Base-by-base conservation (phyloP, 1,140 invertebrate genomes). In the Drosophila subobscura region DNA sequence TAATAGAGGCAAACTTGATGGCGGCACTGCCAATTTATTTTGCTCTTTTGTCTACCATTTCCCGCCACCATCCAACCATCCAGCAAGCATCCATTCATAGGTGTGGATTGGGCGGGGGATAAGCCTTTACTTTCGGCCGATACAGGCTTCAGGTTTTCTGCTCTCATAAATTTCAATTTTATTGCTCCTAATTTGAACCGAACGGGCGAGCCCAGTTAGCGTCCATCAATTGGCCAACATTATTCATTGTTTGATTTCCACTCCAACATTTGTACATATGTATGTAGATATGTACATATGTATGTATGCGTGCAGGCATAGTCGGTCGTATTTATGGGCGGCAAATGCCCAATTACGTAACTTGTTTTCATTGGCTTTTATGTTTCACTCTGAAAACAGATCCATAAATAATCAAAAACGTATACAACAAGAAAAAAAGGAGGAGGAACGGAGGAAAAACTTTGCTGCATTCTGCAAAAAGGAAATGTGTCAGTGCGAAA, bases 1-100 rank as follows among this genome's bases (percentile, higher is more conserved):
- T 86, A 86, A 88, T 86, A 81, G 81, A 60, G 65, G 65, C 54
- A 86, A 86, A 86, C 83, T 86, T 86, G 77, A 59, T 77, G 71
- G 70, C 52, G 68, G 70, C 65, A 63, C 74, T 71, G 73, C 77
- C 72, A 88, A 86, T 81, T 86, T 86, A 79, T 84, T 85, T 74
- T 77, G 27, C 54, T 56, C 65, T 65, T 81, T 71, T 49, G 66
- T 73, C 72, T 63, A 29, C 64, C 64, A 10, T 4, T 37, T 37
- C 10, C 33, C 33, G 33, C 33, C 33, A 12, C 33, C 33, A 37
- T 1, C 33, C 16, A 20, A 20, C 16, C 16, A 0, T 27, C 5
- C 68, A 20, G 16, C 16, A 20, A 20, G 16, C 63, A 58, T 60
- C 42, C 20, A n/a, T 49, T 16, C 56, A 42, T 67, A 64, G 58